Conservation (phyloP, 1,140 invertebrate species). For the Elysia chlorotica region DNA sequence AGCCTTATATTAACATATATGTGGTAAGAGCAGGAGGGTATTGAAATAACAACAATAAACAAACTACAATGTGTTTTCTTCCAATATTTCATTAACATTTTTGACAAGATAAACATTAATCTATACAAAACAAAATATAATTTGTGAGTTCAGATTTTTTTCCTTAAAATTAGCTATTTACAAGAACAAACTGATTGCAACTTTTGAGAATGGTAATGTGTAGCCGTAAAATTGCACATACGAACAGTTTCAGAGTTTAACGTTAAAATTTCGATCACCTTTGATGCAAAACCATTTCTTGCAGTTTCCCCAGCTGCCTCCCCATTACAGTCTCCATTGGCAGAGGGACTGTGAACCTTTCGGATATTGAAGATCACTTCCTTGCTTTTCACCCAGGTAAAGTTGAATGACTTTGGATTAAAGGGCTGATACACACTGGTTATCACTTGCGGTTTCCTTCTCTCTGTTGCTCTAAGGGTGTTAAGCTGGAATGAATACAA, state of each 20-base stretch:
- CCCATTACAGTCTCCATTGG: neutral
- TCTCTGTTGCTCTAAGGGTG: conserved; percentile 66
- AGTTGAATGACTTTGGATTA: conserved; percentile 71
- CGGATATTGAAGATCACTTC: conserved; percentile 68
- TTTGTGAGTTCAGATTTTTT: too few relatives aligned
- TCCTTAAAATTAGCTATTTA: neutral
- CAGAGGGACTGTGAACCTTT: neutral
- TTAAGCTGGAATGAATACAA: too few relatives aligned
- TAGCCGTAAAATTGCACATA: neutral
- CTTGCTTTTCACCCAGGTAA: conserved; percentile 68
- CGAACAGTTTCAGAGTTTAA: neutral
- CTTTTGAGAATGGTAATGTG: neutral
- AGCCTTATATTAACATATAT: too few relatives aligned
- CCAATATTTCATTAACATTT: too few relatives aligned
- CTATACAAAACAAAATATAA: neutral
- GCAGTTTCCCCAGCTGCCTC: neutral
- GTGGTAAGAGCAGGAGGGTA: too few relatives aligned
- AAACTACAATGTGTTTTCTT: too few relatives aligned
- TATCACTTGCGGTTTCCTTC: conserved; percentile 70
- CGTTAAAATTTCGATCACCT: neutral
- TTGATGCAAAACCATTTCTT: neutral
- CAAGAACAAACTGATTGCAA: neutral
- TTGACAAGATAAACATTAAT: too few relatives aligned
- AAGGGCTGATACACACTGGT: conserved; percentile 68
- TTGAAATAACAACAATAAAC: too few relatives aligned